phyloP scores from a whole-genome alignment of 2,888 invertebrate species.

The Drepanosiphum platanoidis region DNA sequence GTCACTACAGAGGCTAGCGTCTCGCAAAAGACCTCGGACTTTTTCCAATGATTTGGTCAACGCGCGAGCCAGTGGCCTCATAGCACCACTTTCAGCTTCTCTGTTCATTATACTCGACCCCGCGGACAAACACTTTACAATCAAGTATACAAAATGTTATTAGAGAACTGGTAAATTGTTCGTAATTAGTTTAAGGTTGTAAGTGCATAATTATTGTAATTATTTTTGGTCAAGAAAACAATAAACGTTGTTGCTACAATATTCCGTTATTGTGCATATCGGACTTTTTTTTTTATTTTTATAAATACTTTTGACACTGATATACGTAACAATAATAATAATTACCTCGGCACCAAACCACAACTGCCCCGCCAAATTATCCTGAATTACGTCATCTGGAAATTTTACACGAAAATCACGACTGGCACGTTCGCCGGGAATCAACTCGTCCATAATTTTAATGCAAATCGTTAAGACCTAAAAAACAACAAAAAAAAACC shows the following conservation, averaged over 20 bases:
- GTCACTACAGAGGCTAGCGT: conserved; percentile 80
- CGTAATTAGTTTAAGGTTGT: neutral
- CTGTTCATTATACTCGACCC: conserved; percentile 98
- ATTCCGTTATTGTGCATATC: neutral
- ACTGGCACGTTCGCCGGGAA: conserved; percentile 85
- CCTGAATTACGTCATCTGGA: conserved; percentile 97
- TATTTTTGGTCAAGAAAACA: neutral
- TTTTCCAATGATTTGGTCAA: conserved; percentile 95
- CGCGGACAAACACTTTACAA: conserved; percentile 88
- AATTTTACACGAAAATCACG: conserved; percentile 97
- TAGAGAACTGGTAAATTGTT: neutral
- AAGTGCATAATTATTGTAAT: neutral
- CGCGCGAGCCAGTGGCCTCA: conserved; percentile 96
- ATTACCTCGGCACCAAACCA: conserved; percentile 98
- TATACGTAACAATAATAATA: conserved; percentile 8
- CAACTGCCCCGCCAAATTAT: conserved; percentile 96
- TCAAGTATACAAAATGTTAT: neutral
- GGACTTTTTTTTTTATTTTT: neutral
- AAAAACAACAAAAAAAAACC: conserved; percentile 65
- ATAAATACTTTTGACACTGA: neutral
- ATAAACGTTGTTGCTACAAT: neutral
- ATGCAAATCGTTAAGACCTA: conserved; percentile 92
- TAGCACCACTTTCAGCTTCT: conserved; percentile 92
- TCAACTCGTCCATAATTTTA: conserved; percentile 93
- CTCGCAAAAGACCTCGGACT: conserved; percentile 87